Conservation (phyloP, 2,113 vertebrate species). For the Abramis brama region DNA sequence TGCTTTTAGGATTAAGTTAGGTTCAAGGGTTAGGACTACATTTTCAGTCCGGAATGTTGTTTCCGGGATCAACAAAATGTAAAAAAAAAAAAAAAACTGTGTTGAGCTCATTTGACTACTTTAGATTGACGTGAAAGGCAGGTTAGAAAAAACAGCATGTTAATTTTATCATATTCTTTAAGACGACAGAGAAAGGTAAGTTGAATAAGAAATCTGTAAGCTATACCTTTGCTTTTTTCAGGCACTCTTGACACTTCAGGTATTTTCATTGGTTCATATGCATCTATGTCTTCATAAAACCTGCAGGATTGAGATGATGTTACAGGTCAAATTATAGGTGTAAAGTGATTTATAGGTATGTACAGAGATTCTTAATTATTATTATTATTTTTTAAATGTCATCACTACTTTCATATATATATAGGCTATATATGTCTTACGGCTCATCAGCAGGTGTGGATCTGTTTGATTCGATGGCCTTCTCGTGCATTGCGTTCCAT, state of each 20-base stretch:
- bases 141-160: neutral
- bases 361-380: neutral
- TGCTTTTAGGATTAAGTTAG: too few species aligned
- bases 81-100: too few species aligned
- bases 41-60: too few species aligned
- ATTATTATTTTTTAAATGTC: neutral
- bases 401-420: neutral
- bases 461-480: neutral
- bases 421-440: neutral
- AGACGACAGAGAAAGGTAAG: neutral
- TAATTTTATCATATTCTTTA: neutral
- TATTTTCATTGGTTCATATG: neutral
- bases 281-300: neutral
- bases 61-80: too few species aligned
- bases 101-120: neutral
- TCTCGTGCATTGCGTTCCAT: neutral
- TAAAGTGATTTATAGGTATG: neutral
- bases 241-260: neutral
- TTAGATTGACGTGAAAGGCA: neutral
- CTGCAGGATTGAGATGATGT: neutral
- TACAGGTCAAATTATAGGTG: neutral
- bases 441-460: neutral
- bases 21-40: too few species aligned
- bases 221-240: neutral
- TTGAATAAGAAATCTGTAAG: neutral